Evolutionary conservation across 2,113 vertebrate species (phyloP), one percentile per base, ranked within the genome.

Genomic region (Anguilla japonica): DNA sequence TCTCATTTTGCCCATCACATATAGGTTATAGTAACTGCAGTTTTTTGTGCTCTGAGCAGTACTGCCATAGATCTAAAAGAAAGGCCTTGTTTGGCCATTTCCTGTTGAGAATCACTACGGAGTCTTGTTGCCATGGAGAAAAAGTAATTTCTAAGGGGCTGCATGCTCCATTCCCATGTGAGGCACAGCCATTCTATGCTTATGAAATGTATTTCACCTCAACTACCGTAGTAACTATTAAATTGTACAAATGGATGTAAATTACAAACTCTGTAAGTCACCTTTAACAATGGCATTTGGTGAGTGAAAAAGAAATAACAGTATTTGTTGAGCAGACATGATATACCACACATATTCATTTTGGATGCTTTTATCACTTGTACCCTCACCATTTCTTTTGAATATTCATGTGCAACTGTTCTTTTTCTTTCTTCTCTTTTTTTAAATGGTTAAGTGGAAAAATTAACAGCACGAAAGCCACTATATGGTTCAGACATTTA

Each of bases 81-180:
- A 56, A 56, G 34, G 34, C 34, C 34, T 34, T 34, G 34, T 34
- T 34, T 34, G 9, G 8, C 53, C 53, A 56, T 8, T 15, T 11
- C 53, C 8, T 56, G 53, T 15, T 56, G 9, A 56, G 9, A 56
- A 56, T 56, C 8, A 56, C 53, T 56, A 8, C 15, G 3, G 15
- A 8, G 15, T 15, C 53, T 56, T 56, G 53, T 56, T 56, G 8
- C 98, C 85, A 95, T 97, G 81, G 98, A 99, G 86, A 99, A 99
- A 91, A 95, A 97, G 94, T 63, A 5, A 18, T 22, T 20, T 63
- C 60, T 63, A 63, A 5, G 20, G 20, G 18, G 60, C 3, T 63
- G 60, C 60, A 63, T 5, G 60, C 20, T 8, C 60, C 20, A 63
- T 22, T 63, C 60, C 60, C 14, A 18, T 20, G 20, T 63, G 60